Percentiles rank a stretch among this genome's conserved stretches.
phyloP scores from a whole-genome alignment of 2,888 invertebrate species.

The Diadegma fenestrale region DNA sequence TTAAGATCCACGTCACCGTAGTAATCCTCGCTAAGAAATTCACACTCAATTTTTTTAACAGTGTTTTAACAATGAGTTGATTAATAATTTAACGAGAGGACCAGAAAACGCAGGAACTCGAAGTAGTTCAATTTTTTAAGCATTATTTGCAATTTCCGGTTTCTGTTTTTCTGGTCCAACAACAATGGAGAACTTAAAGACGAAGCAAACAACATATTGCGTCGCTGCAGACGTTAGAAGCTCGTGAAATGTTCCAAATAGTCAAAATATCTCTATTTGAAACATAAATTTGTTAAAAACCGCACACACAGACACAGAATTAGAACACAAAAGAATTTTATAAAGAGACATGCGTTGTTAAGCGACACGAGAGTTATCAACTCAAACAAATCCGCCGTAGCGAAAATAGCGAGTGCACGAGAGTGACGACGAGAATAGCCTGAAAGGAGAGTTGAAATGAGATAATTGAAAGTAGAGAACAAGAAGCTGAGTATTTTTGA shows the following conservation, averaged over 20 bases:
- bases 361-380: constrained; percentile 24
- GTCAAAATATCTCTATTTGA: background rate
- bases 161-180: background rate
- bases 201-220: constrained; percentile 26
- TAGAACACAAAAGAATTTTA: constrained; percentile 47
- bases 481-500: constrained; percentile 68
- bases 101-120: constrained; percentile 23
- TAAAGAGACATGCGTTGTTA: constrained; percentile 54
- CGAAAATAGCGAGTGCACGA: constrained; percentile 26
- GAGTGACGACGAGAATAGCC: constrained; percentile 10
- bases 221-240: constrained; percentile 29
- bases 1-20: constrained; percentile 96
- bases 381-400: constrained; percentile 3
- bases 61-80: background rate
- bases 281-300: constrained; percentile 53
- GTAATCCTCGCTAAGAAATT: constrained; percentile 92
- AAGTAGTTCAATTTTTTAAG: background rate
- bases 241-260: background rate
- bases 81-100: background rate
- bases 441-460: constrained; percentile 42
- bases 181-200: background rate
- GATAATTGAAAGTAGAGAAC: constrained; percentile 41
- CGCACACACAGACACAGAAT: constrained; percentile 24
- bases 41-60: constrained; percentile 55
- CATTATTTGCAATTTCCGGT: background rate